These are phyloP conservation scores for Lycophotia porphyrea DNA, from an alignment of 2,888 invertebrate genomes.

Conservation along the genomic window DNA sequence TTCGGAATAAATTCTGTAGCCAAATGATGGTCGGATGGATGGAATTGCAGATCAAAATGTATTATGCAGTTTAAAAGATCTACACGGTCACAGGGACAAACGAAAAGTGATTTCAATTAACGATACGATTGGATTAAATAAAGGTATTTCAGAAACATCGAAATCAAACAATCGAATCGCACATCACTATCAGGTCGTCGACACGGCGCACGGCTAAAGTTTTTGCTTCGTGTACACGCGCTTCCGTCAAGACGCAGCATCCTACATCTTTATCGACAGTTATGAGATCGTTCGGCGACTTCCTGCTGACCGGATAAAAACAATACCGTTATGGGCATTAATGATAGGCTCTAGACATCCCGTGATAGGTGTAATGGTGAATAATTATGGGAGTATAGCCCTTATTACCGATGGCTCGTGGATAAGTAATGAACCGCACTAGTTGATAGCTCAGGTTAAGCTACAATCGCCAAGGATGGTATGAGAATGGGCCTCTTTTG, in stretches of 20 bases:
- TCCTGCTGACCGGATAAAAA: constrained; percentile 55
- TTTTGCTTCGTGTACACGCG: constrained; percentile 74
- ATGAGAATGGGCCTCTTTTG: background rate
- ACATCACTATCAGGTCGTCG: constrained; percentile 63
- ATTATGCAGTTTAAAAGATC: background rate
- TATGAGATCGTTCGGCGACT: constrained; percentile 56
- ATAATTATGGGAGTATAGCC: constrained; percentile 27
- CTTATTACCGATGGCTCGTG: background rate
- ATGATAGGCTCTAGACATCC: constrained; percentile 22
- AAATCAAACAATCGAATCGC: constrained; percentile 10
- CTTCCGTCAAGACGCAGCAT: constrained; percentile 81
- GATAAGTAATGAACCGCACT: background rate
- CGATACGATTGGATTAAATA: background rate
- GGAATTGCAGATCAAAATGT: background rate
- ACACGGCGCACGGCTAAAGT: constrained; percentile 71
- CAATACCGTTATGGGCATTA: constrained; percentile 50
- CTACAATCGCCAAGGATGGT: background rate
- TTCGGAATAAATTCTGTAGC: background rate
- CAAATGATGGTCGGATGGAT: too few relatives aligned
- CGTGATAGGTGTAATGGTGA: constrained; percentile 17
- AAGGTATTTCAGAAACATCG: background rate
- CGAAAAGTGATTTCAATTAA: background rate
- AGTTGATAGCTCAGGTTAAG: background rate
- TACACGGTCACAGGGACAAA: background rate
- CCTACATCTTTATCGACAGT: constrained; percentile 67